These are phyloP conservation scores for Rallus crepitans DNA, from an alignment of 2,797 vertebrate genomes.

Conservation along the genomic window DNA sequence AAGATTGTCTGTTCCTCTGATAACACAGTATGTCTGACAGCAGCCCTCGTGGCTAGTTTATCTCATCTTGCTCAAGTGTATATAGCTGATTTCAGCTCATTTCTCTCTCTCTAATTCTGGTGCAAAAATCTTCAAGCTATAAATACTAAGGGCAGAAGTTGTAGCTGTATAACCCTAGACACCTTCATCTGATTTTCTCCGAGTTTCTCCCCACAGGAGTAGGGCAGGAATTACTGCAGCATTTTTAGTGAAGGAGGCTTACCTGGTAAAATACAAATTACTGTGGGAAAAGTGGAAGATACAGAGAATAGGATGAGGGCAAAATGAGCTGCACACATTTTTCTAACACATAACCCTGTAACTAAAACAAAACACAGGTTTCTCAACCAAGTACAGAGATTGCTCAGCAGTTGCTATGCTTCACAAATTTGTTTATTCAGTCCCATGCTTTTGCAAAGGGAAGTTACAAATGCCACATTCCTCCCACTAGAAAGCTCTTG, in stretches of 20 bases:
- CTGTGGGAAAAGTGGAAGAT: neutral
- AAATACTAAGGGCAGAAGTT: neutral
- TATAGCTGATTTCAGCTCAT: neutral
- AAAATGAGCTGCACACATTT: neutral
- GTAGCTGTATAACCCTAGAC: neutral
- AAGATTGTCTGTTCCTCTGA: neutral
- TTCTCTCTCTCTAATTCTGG: neutral
- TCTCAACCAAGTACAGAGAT: neutral
- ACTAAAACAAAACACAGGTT: neutral
- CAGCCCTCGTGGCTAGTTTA: neutral
- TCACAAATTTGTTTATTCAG: fast-evolving
- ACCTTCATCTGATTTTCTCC: neutral
- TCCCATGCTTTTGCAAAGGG: neutral
- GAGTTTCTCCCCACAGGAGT: neutral
- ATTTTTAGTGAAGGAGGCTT: neutral
- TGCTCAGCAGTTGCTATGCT: neutral
- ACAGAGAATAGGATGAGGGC: neutral
- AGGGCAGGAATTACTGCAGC: neutral
- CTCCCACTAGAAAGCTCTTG: neutral
- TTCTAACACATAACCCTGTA: neutral
- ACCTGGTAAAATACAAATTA: neutral
- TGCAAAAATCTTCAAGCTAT: neutral
- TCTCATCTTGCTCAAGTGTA: neutral
- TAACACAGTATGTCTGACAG: neutral
- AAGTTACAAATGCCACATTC: neutral